Evolutionary conservation across 2,888 invertebrate genomes (phyloP), one percentile per base, ranked within the genome.

Genomic region (Pandemis corylana): DNA sequence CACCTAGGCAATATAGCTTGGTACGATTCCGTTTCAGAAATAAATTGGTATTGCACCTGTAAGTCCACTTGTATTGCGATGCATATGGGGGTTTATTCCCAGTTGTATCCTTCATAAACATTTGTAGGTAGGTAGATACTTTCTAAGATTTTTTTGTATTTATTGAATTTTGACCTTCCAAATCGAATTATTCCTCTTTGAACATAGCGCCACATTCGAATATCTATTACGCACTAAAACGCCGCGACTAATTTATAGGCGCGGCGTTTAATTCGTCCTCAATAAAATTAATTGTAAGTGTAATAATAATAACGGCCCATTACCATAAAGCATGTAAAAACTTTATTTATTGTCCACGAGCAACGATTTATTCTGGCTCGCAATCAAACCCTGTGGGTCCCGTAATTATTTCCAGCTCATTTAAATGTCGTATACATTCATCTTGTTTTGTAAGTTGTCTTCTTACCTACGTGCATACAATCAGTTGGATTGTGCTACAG

Each of bases 401-500:
- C 63, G 64, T 77, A 75, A 77, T 77, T 79, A 79, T 77, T 76
- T 77, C 75, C 76, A 75, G 46, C 64, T 78, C 66, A 75, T 73
- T 74, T 74, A 65, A 72, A 75, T 77, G 74, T 80, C 77, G 76
- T 72, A 77, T 73, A 76, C 82, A 86, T 89, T 84, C 80, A 80
- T 89, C 86, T 87, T 88, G 79, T 85, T 83, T 83, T 82, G 85
- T 85, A 85, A 81, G 77, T 78, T n/a, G 80, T 83, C 88, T 82
- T 82, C 78, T 83, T 87, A 86, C 87, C 87, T 89, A 86, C 84
- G 83, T 77, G 79, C 83, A 87, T 62, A 71, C 89, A 89, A 90
- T 92, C 89, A 89, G 85, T 85, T 85, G 88, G 83, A 90, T 89
- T 86, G 87, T 90, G 80, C 82, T 85, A 83, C 85, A 80, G 85